Percentiles rank a stretch among this genome's conserved stretches.
These are phyloP conservation scores for Eumacrocentrus americanus DNA, from an alignment of 2,888 invertebrate species.

Conservation along the genomic window DNA sequence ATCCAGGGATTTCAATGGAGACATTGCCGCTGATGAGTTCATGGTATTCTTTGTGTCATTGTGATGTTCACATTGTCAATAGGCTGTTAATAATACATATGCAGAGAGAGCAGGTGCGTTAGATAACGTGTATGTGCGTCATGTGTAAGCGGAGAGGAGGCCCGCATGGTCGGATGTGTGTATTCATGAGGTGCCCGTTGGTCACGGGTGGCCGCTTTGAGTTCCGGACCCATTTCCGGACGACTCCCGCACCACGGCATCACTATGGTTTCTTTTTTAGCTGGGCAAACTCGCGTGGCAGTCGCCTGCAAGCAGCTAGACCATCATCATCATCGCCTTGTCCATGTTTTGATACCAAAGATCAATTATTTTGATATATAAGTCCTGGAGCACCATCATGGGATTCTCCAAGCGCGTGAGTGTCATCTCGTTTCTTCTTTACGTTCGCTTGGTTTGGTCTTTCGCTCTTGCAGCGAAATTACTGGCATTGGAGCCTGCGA, in stretches of 20 bases:
- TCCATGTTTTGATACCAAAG: slow-evolving; percentile 7
- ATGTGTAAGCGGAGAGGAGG: slow-evolving; percentile 19
- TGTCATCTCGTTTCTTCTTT: slow-evolving; percentile 7
- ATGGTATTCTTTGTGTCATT: too few species aligned
- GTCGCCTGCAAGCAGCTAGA: slow-evolving; percentile 43
- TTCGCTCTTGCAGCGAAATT: too few species aligned
- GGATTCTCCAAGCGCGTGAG: slow-evolving; percentile 45
- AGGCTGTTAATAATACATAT: slow-evolving; percentile 30
- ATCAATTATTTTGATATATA: background rate
- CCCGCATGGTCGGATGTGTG: slow-evolving; percentile 33
- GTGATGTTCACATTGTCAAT: slow-evolving; percentile 15
- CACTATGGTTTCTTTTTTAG: slow-evolving; percentile 51
- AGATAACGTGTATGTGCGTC: slow-evolving; percentile 40
- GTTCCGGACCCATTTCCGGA: slow-evolving; percentile 60
- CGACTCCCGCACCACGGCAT: slow-evolving; percentile 46
- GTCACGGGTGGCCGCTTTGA: slow-evolving; percentile 59
- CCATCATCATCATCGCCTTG: slow-evolving; percentile 21
- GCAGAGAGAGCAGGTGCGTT: slow-evolving; percentile 45
- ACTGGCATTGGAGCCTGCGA: too few species aligned
- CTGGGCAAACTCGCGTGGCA: slow-evolving; percentile 27
- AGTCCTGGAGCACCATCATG: slow-evolving; percentile 29
- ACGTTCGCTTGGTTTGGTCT: too few species aligned
- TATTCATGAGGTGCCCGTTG: slow-evolving; percentile 47
- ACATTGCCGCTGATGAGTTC: too few species aligned
- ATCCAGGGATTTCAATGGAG: too few species aligned